A percentile compares a stretch with the other conserved stretches of the same genome.
Evolutionary conservation across 2,888 invertebrate genomes (phyloP).

Genomic region (Andrena chrysosceles): DNA sequence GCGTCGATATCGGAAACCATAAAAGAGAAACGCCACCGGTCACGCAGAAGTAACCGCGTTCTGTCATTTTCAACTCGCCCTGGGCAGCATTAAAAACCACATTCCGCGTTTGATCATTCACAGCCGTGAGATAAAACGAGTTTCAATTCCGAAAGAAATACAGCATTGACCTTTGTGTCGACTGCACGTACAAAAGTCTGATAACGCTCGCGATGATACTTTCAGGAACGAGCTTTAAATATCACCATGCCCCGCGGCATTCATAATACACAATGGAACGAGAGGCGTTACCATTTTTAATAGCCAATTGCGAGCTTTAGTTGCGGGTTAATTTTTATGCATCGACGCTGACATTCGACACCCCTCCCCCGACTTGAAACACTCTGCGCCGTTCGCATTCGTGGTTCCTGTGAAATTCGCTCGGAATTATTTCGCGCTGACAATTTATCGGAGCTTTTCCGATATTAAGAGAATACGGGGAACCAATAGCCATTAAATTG

Average conservation of each 20-base stretch:
- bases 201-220: constrained; percentile 15
- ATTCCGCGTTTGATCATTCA: neutral
- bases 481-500: neutral
- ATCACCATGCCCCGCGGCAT: constrained; percentile 30
- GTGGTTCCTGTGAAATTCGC: too few relatives aligned
- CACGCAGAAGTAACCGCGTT: neutral
- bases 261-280: neutral
- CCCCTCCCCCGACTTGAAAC: too few relatives aligned
- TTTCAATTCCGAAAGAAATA: constrained; percentile 10
- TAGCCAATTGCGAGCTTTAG: constrained; percentile 20
- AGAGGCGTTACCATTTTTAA: constrained; percentile 35
- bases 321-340: constrained; percentile 48
- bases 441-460: too few relatives aligned
- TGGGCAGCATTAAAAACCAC: constrained; percentile 15
- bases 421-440: too few relatives aligned
- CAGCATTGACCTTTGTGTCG: neutral
- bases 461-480: too few relatives aligned
- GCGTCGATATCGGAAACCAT: neutral
- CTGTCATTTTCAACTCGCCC: neutral
- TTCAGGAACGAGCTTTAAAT: constrained; percentile 29
- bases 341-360: constrained; percentile 11
- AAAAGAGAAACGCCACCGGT: constrained; percentile 2
- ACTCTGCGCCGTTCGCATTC: too few relatives aligned
- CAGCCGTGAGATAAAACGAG: neutral
- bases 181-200: neutral